Conservation (phyloP, 2,797 vertebrate genomes). For the Pteronotus mesoamericanus region DNA sequence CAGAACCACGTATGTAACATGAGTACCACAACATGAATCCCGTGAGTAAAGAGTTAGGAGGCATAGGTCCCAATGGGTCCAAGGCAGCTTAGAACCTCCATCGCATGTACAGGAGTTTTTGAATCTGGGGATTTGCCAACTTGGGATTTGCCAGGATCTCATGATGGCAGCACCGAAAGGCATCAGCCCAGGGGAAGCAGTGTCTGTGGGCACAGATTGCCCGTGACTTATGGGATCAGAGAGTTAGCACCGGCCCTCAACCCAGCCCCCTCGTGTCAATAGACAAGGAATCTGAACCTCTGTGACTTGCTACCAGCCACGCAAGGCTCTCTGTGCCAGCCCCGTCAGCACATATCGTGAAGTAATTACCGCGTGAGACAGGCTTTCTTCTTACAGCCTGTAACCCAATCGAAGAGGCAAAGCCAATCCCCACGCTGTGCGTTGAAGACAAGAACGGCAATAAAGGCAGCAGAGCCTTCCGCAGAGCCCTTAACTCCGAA, state of each 20-base stretch:
- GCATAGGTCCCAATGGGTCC: not conserved
- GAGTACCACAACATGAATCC: fast-evolving
- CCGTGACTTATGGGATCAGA: fast-evolving
- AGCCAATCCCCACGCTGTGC: not conserved
- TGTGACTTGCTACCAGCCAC: not conserved
- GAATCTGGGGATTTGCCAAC: not conserved
- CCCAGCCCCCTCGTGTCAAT: not conserved
- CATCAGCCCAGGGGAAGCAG: not conserved
- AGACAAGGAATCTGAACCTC: not conserved
- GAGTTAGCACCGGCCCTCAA: not conserved
- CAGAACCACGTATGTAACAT: fast-evolving
- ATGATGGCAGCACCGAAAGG: not conserved
- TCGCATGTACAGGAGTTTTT: not conserved
- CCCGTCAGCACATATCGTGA: not conserved
- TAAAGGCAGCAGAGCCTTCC: not conserved
- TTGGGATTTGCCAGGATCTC: not conserved
- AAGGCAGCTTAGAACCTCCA: not conserved
- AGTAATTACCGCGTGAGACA: not conserved
- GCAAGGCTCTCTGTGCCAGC: not conserved
- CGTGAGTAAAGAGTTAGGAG: not conserved
- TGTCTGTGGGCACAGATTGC: not conserved
- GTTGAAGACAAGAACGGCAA: not conserved
- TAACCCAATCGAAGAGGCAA: not conserved
- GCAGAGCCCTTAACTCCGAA: not conserved
- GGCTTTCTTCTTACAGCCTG: not conserved